A percentile compares a stretch with the other conserved stretches of the same genome.
These are phyloP conservation scores for Botrylloides violaceus DNA, from an alignment of 23 tunicate species.

Conservation along the genomic window DNA sequence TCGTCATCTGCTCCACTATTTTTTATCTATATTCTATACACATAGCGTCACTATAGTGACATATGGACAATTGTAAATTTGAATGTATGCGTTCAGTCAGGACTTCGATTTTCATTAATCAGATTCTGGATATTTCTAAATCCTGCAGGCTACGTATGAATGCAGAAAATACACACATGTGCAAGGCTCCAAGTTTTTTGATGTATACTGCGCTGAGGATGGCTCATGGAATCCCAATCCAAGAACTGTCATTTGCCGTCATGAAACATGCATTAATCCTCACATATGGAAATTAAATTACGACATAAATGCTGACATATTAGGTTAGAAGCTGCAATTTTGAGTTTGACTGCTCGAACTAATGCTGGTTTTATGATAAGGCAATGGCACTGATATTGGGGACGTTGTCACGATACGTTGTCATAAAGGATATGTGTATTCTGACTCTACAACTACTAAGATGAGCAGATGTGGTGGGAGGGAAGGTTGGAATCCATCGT, in stretches of 20 bases:
- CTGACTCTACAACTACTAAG: background rate
- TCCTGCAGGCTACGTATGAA: slow-evolving; percentile 26
- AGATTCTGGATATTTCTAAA: background rate
- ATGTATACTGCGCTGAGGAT: slow-evolving; percentile 26
- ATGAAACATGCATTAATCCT: slow-evolving; percentile 26
- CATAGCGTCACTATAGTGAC: too few species aligned
- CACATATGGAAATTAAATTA: background rate
- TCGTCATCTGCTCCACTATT: too few species aligned
- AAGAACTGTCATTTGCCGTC: slow-evolving; percentile 20
- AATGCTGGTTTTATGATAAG: too few species aligned
- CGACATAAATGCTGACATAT: slow-evolving; percentile 19
- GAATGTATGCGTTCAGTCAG: too few species aligned
- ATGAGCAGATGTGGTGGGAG: background rate
- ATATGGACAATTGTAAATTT: too few species aligned
- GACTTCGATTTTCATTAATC: too few species aligned
- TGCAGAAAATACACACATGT: slow-evolving; percentile 12
- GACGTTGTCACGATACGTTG: background rate
- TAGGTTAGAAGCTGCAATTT: slow-evolving; percentile 26
- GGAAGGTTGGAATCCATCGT: background rate
- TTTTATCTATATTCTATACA: too few species aligned
- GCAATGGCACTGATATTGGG: background rate
- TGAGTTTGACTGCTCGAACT: too few species aligned
- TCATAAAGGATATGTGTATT: background rate
- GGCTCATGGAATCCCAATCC: slow-evolving; percentile 66
- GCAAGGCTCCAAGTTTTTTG: slow-evolving; percentile 4